A percentile compares a stretch with the other conserved stretches of the same genome.
Evolutionary conservation across 2,113 vertebrate species (phyloP).

Genomic region (Prolemur simus): DNA sequence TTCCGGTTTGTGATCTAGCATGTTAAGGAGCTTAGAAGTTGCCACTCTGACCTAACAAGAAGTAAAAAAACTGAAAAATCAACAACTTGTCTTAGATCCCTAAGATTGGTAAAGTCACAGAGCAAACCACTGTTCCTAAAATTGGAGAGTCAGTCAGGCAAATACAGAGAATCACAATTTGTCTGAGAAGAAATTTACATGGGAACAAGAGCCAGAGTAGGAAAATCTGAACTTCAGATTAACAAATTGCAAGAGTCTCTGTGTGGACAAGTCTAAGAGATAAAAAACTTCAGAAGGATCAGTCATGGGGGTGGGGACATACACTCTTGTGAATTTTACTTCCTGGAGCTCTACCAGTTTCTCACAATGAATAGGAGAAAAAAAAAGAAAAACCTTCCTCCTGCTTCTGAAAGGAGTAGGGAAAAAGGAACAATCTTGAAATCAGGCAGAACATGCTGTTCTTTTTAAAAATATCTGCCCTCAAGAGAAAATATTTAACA

Average conservation of each 20-base stretch:
- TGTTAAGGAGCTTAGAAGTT: background rate
- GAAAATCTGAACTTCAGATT: background rate
- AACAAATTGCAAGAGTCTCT: background rate
- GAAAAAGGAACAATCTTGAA: background rate
- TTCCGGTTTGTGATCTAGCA: background rate
- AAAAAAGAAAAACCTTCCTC: background rate
- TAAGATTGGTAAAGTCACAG: background rate
- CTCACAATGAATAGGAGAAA: background rate
- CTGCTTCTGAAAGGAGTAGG: background rate
- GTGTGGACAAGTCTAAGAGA: background rate
- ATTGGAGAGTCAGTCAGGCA: background rate
- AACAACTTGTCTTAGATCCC: background rate
- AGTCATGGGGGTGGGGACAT: background rate
- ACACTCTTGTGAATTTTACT: background rate
- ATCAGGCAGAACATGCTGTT: background rate
- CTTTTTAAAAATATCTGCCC: background rate
- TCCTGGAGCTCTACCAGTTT: background rate
- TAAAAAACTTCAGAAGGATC: background rate
- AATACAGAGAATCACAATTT: background rate
- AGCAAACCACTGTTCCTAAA: background rate
- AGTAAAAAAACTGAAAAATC: background rate
- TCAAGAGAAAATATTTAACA: background rate
- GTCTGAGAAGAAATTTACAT: background rate
- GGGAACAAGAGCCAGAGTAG: background rate
- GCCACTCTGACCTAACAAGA: background rate